Percentiles rank a stretch among this genome's conserved stretches.
phyloP scores from a whole-genome alignment of 2,888 invertebrate species.

The Caenorhabditis uteleia region DNA sequence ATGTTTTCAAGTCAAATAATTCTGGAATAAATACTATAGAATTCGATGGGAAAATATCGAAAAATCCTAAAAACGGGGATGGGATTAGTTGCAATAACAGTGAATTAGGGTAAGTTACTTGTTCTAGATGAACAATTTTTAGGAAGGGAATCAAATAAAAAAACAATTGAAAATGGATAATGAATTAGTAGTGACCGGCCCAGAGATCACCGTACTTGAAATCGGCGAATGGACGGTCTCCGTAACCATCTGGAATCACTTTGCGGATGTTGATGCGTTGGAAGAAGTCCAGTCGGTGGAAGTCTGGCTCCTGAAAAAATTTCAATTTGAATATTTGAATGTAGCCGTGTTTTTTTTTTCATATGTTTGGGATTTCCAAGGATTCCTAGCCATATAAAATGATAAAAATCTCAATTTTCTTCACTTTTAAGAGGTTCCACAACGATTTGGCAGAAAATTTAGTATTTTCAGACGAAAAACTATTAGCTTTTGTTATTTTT shows the following conservation, averaged over 20 bases:
- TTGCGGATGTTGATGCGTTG: constrained; percentile 52
- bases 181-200: constrained; percentile 48
- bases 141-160: background rate
- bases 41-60: too few relatives aligned
- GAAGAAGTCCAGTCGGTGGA: constrained; percentile 73
- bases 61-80: too few relatives aligned
- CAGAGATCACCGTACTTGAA: constrained; percentile 66
- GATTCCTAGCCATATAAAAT: too few relatives aligned
- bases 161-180: background rate
- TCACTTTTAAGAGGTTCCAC: background rate
- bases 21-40: too few relatives aligned
- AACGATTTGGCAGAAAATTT: too few relatives aligned
- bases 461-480: too few relatives aligned
- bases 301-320: constrained; percentile 72
- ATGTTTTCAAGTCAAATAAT: too few relatives aligned
- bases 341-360: background rate
- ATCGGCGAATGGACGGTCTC: constrained; percentile 62
- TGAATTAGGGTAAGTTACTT: too few relatives aligned
- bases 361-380: background rate
- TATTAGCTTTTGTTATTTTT: too few relatives aligned
- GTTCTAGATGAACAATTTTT: too few relatives aligned
- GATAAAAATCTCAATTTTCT: background rate
- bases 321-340: background rate
- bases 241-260: constrained; percentile 66
- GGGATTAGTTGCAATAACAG: too few relatives aligned